Evolutionary conservation across 2,888 invertebrate species (phyloP), one percentile per base, ranked within the genome.

Genomic region (Rotaria macrura): DNA sequence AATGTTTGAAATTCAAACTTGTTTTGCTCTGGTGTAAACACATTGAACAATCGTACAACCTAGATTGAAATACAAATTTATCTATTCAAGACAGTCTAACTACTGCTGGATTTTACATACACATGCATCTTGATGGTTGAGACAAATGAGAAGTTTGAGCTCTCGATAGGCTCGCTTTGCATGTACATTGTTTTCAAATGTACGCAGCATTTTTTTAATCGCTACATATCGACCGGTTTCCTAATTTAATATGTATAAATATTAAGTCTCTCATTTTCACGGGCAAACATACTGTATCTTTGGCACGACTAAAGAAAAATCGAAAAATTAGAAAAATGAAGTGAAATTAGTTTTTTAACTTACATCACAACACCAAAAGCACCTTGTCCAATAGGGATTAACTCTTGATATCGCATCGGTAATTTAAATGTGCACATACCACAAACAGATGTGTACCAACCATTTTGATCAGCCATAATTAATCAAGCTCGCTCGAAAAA

Each of bases 191-290:
- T 97, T 95, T 91, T 98, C 98, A 91, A 99, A 99, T 52, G 98
- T 98, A 88, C 97, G 93, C 83, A 97, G 95, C 90, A 99, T 92
- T 92, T 99, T 99, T 92, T 99, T 99, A 88, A 99, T 99, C 57
- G 99, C 99, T 87, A 98, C 97, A 92, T 96, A 20, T 34, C n/a
- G 34, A 65, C 65, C 65, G 34, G 34, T 65, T 38, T 34, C 7
- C 65, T 65, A 65, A 65, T 34, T 65, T 17, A 38, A 0, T 34
- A 20, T 65, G 20, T 34, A 65, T 65, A 14, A 2, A 38, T 65
- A 65, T 17, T 29, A 34, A 49, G 17, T 20, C 38, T 3, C 0
- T 65, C 5, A 7, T 65, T 1, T 17, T 20, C 6, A 65, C 7
- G 1, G 38, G 14, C 2, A 34, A 10, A 17, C 65, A 34, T 65